These are phyloP conservation scores for Otolemur crassicaudatus DNA, from an alignment of 2,797 vertebrate genomes.

Conservation along the genomic window DNA sequence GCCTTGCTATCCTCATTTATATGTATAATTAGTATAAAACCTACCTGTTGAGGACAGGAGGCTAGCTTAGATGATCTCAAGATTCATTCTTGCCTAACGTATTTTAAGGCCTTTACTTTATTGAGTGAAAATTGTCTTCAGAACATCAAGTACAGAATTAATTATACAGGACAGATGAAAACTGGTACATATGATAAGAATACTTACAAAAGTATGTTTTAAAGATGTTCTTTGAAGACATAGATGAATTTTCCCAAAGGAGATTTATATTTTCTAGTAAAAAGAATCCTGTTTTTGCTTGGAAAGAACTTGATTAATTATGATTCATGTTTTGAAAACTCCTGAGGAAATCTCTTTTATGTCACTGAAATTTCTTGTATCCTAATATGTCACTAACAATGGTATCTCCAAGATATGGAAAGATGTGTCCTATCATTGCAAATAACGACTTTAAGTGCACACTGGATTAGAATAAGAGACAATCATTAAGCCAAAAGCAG, in stretches of 20 bases:
- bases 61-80: neutral
- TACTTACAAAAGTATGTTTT: neutral
- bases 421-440: neutral
- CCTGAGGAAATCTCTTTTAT: neutral
- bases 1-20: neutral
- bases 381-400: neutral
- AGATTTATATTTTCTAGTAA: neutral
- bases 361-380: neutral
- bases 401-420: neutral
- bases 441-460: neutral
- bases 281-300: neutral
- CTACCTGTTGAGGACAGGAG: neutral
- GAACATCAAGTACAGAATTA: neutral
- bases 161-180: neutral
- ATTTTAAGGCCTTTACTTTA: neutral
- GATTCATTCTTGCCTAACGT: neutral
- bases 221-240: neutral
- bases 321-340: neutral
- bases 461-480: neutral
- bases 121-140: neutral
- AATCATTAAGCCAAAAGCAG: neutral
- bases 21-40: neutral
- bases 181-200: neutral
- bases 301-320: neutral
- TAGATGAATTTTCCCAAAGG: neutral